These are phyloP conservation scores for Delia radicum DNA, from an alignment of 1,140 invertebrate genomes.

Conservation along the genomic window DNA sequence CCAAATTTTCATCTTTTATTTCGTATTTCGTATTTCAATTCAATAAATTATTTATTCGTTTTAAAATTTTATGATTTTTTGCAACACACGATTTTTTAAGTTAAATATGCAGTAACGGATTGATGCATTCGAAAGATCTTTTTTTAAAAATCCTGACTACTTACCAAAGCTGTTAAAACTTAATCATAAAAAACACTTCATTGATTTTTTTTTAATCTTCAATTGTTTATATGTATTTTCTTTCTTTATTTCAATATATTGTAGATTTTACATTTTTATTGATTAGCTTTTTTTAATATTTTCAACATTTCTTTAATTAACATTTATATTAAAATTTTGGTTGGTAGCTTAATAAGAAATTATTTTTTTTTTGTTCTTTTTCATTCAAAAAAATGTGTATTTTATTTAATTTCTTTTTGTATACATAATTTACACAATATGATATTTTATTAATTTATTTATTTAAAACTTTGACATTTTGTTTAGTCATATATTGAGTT, in stretches of 20 bases:
- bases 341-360: background rate
- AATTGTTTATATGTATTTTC: constrained; percentile 12
- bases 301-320: constrained; percentile 10
- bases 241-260: constrained; percentile 2
- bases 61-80: too few relatives aligned
- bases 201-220: constrained; percentile 9
- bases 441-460: too few relatives aligned
- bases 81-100: too few relatives aligned
- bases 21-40: too few relatives aligned
- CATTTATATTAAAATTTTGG: constrained; percentile 14
- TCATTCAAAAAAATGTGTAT: background rate
- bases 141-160: too few relatives aligned
- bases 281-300: background rate
- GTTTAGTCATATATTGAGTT: background rate
- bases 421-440: constrained; percentile 2
- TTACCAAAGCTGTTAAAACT: background rate
- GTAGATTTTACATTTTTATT: background rate
- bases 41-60: too few relatives aligned
- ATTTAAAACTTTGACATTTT: background rate
- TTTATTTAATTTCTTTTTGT: background rate
- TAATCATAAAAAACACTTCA: background rate
- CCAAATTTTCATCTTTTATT: too few relatives aligned
- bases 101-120: too few relatives aligned
- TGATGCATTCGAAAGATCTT: too few relatives aligned
- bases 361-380: background rate